Conservation (phyloP, 1,140 invertebrate genomes). For the Euwallacea fornicatus region DNA sequence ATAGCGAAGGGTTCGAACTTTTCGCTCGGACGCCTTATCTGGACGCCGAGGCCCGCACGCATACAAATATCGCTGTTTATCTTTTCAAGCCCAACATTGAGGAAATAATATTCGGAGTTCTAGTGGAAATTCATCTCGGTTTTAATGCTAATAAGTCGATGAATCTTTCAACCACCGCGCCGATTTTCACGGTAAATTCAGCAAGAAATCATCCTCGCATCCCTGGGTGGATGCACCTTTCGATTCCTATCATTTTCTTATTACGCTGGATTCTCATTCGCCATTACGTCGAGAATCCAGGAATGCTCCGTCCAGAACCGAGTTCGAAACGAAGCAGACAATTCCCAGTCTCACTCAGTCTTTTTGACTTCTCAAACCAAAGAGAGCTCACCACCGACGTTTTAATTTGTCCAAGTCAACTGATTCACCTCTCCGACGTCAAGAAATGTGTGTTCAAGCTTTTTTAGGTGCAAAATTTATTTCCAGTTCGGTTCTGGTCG, state of each 20-base stretch:
- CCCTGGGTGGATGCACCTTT: too few species aligned
- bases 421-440: background rate
- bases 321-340: too few species aligned
- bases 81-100: constrained; percentile 9
- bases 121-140: background rate
- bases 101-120: constrained; percentile 1
- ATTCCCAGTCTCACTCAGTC: too few species aligned
- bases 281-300: too few species aligned
- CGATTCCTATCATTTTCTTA: too few species aligned
- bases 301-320: too few species aligned
- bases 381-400: too few species aligned
- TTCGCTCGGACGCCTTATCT: constrained; percentile 15
- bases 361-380: too few species aligned
- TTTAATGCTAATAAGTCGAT: background rate
- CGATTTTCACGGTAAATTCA: too few species aligned
- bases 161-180: background rate
- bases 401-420: too few species aligned
- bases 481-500: background rate
- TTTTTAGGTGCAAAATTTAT: background rate
- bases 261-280: too few species aligned
- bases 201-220: too few species aligned
- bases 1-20: constrained; percentile 20
- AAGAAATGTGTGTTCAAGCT: background rate
- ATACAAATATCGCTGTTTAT: constrained; percentile 21
- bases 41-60: constrained; percentile 8